A percentile compares a stretch with the other conserved stretches of the same genome.
Evolutionary conservation across 2,888 invertebrate species (phyloP).

Genomic region (Caenorhabditis imperialis): DNA sequence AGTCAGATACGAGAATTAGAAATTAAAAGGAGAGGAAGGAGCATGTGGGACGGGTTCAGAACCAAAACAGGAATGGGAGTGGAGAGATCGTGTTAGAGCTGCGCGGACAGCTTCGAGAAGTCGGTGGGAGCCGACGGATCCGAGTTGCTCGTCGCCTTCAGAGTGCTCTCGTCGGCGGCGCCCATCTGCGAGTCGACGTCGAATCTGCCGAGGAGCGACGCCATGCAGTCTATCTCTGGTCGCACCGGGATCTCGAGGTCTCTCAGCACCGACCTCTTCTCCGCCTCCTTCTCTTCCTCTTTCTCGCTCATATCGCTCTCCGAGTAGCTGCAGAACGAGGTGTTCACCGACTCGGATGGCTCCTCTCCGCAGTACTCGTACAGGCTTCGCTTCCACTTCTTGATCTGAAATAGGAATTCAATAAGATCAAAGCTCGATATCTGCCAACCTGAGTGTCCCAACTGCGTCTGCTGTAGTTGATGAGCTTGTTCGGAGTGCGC

Average conservation of each 20-base stretch:
- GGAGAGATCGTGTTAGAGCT: constrained; percentile 4
- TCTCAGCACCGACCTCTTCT: constrained; percentile 30
- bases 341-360: constrained; percentile 71
- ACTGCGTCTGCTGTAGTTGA: constrained; percentile 90
- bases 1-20: constrained; percentile 4
- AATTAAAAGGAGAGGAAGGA: constrained; percentile 16
- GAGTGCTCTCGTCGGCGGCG: constrained; percentile 69
- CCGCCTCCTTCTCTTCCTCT: constrained; percentile 31
- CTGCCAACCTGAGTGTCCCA: constrained; percentile 86
- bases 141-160: constrained; percentile 62
- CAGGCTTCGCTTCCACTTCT: constrained; percentile 72
- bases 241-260: constrained; percentile 53
- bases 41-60: constrained; percentile 18
- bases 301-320: constrained; percentile 33
- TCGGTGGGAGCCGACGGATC: constrained; percentile 65
- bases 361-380: constrained; percentile 76
- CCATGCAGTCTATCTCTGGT: constrained; percentile 73
- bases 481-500: constrained; percentile 89
- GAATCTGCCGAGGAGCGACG: constrained; percentile 74
- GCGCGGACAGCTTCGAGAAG: constrained; percentile 55
- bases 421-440: too few species aligned
- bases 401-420: constrained; percentile 51
- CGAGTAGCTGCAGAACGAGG: constrained; percentile 65
- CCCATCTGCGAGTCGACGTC: constrained; percentile 69
- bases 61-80: constrained; percentile 18